Conservation (phyloP, 2,113 vertebrate genomes). For the Daboia siamensis region DNA sequence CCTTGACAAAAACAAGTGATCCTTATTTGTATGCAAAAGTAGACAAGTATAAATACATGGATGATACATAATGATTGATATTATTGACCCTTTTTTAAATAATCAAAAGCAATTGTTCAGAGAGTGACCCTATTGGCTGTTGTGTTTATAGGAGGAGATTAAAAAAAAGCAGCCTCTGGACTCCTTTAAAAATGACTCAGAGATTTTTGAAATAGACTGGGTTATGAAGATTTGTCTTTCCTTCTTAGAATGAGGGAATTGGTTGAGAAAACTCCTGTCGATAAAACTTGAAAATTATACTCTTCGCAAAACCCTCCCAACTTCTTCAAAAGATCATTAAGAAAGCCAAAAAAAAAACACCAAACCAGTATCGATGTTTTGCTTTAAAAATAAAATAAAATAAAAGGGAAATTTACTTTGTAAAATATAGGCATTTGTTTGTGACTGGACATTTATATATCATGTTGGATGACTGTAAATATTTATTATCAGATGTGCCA, state of each 20-base stretch:
- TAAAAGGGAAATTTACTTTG: neutral
- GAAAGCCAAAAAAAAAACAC: neutral
- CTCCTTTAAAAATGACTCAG: constrained; percentile 12
- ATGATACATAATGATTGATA: constrained; percentile 30
- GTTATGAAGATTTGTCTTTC: constrained; percentile 13
- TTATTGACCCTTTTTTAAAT: constrained; percentile 42
- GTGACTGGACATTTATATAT: constrained; percentile 20
- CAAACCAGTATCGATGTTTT: neutral
- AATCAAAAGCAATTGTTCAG: constrained; percentile 31
- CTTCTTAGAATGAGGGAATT: constrained; percentile 22
- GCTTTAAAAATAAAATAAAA: constrained; percentile 17
- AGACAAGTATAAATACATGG: constrained; percentile 40
- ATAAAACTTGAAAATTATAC: constrained; percentile 33
- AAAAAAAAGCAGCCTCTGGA: constrained; percentile 26
- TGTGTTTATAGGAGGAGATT: constrained; percentile 29
- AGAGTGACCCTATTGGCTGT: constrained; percentile 47
- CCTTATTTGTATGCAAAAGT: constrained; percentile 36
- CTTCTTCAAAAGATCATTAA: neutral
- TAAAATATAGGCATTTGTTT: constrained; percentile 9
- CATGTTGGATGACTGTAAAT: neutral
- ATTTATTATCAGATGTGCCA: neutral
- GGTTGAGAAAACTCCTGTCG: constrained; percentile 1
- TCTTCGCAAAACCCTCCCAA: neutral
- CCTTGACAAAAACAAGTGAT: neutral
- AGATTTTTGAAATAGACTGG: neutral